Conservation (phyloP, 2,888 invertebrate genomes). For the Beris chalybata region DNA sequence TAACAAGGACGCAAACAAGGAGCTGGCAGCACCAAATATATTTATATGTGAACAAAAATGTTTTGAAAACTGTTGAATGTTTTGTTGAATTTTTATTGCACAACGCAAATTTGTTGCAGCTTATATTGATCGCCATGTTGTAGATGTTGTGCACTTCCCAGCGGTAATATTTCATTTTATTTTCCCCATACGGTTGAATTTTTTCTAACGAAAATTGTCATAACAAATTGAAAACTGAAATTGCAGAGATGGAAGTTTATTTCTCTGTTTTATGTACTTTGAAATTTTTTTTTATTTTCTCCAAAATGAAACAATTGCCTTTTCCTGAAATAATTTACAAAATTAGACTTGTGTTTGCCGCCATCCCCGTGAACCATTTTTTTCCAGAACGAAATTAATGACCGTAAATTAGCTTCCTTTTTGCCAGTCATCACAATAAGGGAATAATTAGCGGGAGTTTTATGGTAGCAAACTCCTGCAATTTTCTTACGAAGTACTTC, state of each 20-base stretch:
- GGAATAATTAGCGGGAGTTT: constrained; percentile 1
- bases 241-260: no score
- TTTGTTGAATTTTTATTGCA: constrained; percentile 9
- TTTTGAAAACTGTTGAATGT: constrained; percentile 15
- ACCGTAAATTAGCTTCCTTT: constrained; percentile 15
- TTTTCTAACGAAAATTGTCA: background rate
- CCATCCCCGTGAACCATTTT: background rate
- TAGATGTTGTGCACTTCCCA: constrained; percentile 1
- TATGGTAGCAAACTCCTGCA: background rate
- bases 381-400: constrained; percentile 12
- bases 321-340: no score
- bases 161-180: background rate
- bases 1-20: background rate
- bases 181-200: constrained; percentile 6
- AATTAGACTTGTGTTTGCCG: no score
- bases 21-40: background rate
- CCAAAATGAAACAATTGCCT: no score
- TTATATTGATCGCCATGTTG: constrained; percentile 1
- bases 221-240: background rate
- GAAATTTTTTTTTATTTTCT: no score
- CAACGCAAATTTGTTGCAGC: constrained; percentile 11
- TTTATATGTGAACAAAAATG: background rate
- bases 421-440: constrained; percentile 2
- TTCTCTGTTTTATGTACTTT: no score
- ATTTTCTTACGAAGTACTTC: background rate